Base-by-base conservation (phyloP, 2,797 vertebrate genomes). In the Semotilus atromaculatus region DNA sequence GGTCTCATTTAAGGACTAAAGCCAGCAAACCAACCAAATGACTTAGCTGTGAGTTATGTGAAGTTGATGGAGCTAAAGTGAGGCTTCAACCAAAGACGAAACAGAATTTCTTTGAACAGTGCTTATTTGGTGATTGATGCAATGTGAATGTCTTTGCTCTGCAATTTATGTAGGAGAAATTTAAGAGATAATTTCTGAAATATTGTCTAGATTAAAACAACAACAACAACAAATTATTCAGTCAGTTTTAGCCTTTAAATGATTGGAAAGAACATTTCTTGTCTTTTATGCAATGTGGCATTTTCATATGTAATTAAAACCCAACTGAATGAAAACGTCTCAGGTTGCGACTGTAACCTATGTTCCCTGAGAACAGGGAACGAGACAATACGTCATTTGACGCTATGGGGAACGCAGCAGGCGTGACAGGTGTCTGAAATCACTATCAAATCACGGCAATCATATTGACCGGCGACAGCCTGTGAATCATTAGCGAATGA, bases 1-100 rank as follows among this genome's bases (percentile, higher is more conserved):
- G 23, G 79, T 66, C 71, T 79, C 51, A 9, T 70, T 79, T 80
- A 71, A 81, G 48, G 66, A 75, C 62, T 26, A 48, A 84, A 85
- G 72, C 31, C 31, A 71, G 51, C 80, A 53, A 85, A 88, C 60
- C 51, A 85, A n/a, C 34, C 82, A 82, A 83, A 45, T 55, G 70
- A 88, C 74, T 68, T 4, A 16, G 40, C n/a, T 2, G 3, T 53
- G 45, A 74, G 75, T 83, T 76, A 11, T 58, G 9, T 14, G 58
- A 71, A 45, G 67, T 53, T 66, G 73, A 51, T 77, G 21, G 72
- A 55, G 73, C 38, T 66, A 82, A 71, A 55, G 64, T 43, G 48
- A 82, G 31, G 29, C 19, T 67, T 34, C 7, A 21, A 55, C 53
- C 82, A 81, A 82, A 74, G 78, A 43, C 73, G 64, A 51, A 76